Base-by-base conservation (phyloP, 2,113 vertebrate species). In the Onychostoma macrolepis region DNA sequence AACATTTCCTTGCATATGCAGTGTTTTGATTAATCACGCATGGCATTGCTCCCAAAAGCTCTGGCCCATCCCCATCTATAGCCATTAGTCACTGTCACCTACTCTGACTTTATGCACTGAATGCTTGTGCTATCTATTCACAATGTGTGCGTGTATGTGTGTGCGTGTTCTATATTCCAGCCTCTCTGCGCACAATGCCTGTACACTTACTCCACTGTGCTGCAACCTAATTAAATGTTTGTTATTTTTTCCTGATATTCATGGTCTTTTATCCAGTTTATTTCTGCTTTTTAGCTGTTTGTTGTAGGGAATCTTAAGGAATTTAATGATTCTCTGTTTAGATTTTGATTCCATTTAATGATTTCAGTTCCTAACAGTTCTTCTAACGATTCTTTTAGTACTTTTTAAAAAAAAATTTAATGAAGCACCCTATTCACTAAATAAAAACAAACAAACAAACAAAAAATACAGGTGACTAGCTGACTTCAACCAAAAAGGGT, bases 21-120 rank as follows among this genome's bases (percentile, higher is more conserved):
- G 85, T 58, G 86, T 91, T 90, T 86, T 87, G 86, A 88, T 91
- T 90, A 91, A 91, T 91, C 89, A 78, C 80, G 63, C 82, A 88
- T 91, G 89, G 81, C 87, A 85, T 86, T 75, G 72, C 84, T 84
- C 87, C 84, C 48, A 72, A 89, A 87, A 89, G 88, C 87, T 90
- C 48, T 38, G 81, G 89, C 89, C 87, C 85, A 84, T 89, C 89
- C 87, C 86, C 88, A 85, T 89, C 86, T 88, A 87, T 80, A 58
- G 81, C 89, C 78, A 89, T 89, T 90, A 87, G 87, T 90, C 89
- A 89, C 71, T 90, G 89, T 91, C 89, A 84, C 72, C 84, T 71
- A 81, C 77, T 81, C 84, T 88, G 89, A 88, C 82, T 89, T 88
- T 83, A 87, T 87, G 83, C 89, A 89, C 85, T 87, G 85, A 81